Evolutionary conservation across 1,140 invertebrate genomes (phyloP).

Genomic region (Antheraea mylitta): DNA sequence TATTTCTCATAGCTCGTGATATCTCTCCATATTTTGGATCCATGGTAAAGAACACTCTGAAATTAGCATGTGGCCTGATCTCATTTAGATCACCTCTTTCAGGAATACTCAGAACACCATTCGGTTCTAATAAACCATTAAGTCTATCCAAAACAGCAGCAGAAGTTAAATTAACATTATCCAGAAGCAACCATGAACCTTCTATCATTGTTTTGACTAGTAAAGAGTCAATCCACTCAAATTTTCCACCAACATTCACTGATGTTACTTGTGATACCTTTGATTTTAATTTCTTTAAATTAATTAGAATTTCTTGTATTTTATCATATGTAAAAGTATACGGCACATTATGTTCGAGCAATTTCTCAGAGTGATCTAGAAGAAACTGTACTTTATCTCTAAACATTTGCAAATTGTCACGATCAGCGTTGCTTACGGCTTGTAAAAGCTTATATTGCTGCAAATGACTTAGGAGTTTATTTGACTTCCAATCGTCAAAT

Average conservation of each 20-base stretch:
- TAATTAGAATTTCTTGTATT: slow-evolving; percentile 36
- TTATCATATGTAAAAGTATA: slow-evolving; percentile 23
- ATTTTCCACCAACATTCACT: slow-evolving; percentile 90
- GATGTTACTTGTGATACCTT: slow-evolving; percentile 79
- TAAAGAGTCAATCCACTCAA: slow-evolving; percentile 98
- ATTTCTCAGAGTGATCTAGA: slow-evolving; percentile 58
- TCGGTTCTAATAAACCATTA: slow-evolving; percentile 96
- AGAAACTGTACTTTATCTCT: slow-evolving; percentile 72
- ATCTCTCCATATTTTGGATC: slow-evolving; percentile 97
- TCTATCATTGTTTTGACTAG: slow-evolving; percentile 91
- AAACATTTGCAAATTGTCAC: slow-evolving; percentile 79
- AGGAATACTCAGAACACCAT: slow-evolving; percentile 93
- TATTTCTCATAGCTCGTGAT: slow-evolving; percentile 98
- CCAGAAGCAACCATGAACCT: slow-evolving; percentile 95
- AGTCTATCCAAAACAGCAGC: slow-evolving; percentile 97
- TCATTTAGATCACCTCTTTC: slow-evolving; percentile 92
- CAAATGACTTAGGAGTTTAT: slow-evolving; percentile 48
- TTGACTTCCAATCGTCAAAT: slow-evolving; percentile 38
- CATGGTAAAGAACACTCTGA: slow-evolving; percentile 96
- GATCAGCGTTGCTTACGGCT: slow-evolving; percentile 70
- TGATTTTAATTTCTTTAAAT: slow-evolving; percentile 44
- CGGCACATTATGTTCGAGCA: slow-evolving; percentile 37
- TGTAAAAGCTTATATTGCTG: slow-evolving; percentile 52
- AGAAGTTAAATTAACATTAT: slow-evolving; percentile 98
- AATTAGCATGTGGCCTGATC: slow-evolving; percentile 93